phyloP scores from a whole-genome alignment of 2,797 vertebrate genomes.

The Crenichthys baileyi region DNA sequence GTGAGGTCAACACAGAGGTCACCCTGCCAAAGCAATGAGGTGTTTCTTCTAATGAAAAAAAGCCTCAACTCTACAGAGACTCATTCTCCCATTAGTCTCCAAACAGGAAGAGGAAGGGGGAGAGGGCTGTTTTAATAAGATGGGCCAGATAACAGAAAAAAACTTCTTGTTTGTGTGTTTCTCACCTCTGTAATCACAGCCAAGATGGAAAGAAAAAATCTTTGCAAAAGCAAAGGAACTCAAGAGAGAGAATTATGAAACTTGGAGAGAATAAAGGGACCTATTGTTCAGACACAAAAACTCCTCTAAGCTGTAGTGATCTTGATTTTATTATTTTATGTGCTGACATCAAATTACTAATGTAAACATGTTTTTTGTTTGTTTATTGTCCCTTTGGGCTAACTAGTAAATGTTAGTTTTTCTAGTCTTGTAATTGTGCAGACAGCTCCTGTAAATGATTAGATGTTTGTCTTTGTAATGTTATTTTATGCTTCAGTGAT shows the following conservation, averaged over 20 bases:
- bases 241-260: constrained; percentile 30
- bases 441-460: neutral
- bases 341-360: neutral
- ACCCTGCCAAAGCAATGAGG: constrained; percentile 44
- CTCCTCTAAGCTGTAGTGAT: neutral
- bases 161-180: constrained; percentile 71
- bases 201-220: constrained; percentile 36
- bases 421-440: constrained; percentile 7
- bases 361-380: constrained; percentile 32
- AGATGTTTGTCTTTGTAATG: constrained; percentile 3
- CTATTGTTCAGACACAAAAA: constrained; percentile 14
- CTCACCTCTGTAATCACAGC: constrained; percentile 69
- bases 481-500: constrained; percentile 9
- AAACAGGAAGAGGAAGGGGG: constrained; percentile 81
- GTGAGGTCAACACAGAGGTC: constrained; percentile 15
- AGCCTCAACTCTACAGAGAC: constrained; percentile 64
- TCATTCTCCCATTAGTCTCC: constrained; percentile 71
- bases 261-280: neutral
- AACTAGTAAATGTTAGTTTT: constrained; percentile 26
- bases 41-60: constrained; percentile 61
- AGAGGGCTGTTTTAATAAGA: constrained; percentile 71
- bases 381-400: constrained; percentile 20
- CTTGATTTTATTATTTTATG: neutral
- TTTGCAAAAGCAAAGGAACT: constrained; percentile 29
- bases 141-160: constrained; percentile 69